A percentile compares a stretch with the other conserved stretches of the same genome.
Conservation (phyloP, 1,140 invertebrate species). For the Drosophila nebulosa region DNA sequence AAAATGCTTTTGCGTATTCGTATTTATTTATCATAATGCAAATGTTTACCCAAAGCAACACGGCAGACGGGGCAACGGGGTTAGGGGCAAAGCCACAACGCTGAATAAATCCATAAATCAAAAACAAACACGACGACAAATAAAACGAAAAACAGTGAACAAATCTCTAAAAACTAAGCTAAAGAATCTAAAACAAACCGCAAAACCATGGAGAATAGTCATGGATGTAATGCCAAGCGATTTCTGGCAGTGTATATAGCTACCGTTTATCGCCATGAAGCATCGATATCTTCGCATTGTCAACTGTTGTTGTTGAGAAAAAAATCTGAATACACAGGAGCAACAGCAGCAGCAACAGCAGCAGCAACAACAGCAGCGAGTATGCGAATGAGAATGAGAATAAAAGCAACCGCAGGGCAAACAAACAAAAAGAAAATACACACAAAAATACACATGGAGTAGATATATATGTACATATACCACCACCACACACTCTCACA, state of each 20-base stretch:
- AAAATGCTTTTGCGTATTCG: constrained; percentile 32
- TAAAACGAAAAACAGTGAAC: constrained; percentile 4
- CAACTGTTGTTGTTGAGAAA: constrained; percentile 36
- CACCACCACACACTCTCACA: constrained; percentile 14
- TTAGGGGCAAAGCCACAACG: constrained; percentile 16
- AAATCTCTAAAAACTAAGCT: constrained; percentile 15
- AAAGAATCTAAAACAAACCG: not conserved
- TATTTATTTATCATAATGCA: constrained; percentile 58
- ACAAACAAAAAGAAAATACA: constrained; percentile 55
- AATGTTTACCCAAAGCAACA: constrained; percentile 45
- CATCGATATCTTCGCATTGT: constrained; percentile 35
- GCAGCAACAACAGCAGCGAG: constrained; percentile 17
- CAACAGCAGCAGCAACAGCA: constrained; percentile 18
- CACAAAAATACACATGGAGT: constrained; percentile 19
- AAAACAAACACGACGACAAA: constrained; percentile 54
- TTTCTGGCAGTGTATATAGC: constrained; percentile 53
- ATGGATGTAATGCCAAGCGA: not conserved
- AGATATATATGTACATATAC: too few species aligned
- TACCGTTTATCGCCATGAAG: constrained; percentile 44
- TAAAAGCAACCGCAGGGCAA: constrained; percentile 55
- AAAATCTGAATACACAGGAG: constrained; percentile 52
- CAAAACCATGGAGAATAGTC: constrained; percentile 10
- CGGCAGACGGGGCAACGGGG: not conserved
- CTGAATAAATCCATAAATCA: constrained; percentile 69
- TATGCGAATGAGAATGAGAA: constrained; percentile 17